phyloP scores from a whole-genome alignment of 2,797 vertebrate species.

The Lithobates sylvaticus region DNA sequence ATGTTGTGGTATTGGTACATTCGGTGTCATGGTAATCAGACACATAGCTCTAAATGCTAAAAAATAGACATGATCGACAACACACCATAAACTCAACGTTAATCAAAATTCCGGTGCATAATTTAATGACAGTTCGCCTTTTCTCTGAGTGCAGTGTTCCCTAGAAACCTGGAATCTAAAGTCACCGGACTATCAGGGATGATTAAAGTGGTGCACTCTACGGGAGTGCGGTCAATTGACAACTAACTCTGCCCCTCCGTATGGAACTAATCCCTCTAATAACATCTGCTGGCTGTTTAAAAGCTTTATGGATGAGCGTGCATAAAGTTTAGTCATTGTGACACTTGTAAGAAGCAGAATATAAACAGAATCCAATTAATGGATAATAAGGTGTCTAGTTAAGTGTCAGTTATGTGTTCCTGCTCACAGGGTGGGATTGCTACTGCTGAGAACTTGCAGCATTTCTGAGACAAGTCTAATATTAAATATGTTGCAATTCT shows the following conservation, averaged over 20 bases:
- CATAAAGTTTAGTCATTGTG: slow-evolving; percentile 27
- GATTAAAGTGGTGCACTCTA: slow-evolving; percentile 10
- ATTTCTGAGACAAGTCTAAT: neutral
- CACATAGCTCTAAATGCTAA: no score
- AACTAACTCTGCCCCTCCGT: slow-evolving; percentile 35
- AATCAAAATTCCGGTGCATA: neutral
- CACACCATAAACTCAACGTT: no score
- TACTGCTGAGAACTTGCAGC: neutral
- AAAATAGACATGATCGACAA: neutral
- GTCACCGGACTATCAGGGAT: slow-evolving; percentile 35
- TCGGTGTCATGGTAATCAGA: neutral
- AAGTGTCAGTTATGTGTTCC: slow-evolving; percentile 20
- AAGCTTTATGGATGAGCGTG: slow-evolving; percentile 20
- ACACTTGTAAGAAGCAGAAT: slow-evolving; percentile 39
- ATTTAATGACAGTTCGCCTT: neutral
- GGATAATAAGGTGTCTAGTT: slow-evolving; percentile 4
- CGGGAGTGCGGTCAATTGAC: slow-evolving; percentile 36
- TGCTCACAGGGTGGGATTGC: neutral
- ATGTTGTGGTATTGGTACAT: neutral
- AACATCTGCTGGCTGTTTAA: slow-evolving; percentile 52
- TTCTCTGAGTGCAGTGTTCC: slow-evolving; percentile 19
- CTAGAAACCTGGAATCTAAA: slow-evolving; percentile 16
- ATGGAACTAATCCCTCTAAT: slow-evolving; percentile 59
- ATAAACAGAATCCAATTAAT: slow-evolving; percentile 54
- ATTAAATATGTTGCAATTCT: neutral